These are phyloP conservation scores for Paradisaea rubra DNA, from an alignment of 2,113 vertebrate species.

Conservation along the genomic window DNA sequence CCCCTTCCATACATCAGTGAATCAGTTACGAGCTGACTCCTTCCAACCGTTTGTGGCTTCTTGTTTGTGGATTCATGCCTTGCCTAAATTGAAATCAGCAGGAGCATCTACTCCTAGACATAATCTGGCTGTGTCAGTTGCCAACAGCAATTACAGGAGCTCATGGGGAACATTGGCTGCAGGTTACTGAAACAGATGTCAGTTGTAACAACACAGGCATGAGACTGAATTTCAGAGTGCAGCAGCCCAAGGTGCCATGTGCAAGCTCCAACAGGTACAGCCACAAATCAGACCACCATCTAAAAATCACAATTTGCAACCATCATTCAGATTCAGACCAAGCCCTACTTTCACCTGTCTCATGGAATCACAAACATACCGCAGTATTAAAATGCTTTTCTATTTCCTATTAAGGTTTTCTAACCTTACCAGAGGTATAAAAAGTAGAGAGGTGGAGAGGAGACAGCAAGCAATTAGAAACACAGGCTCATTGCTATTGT, in stretches of 20 bases:
- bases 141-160: slow-evolving; percentile 51
- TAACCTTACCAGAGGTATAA: neutral
- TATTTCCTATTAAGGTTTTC: neutral
- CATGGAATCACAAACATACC: neutral
- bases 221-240: neutral
- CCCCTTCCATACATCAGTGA: neutral
- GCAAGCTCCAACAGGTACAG: neutral
- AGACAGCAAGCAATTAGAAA: neutral
- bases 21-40: neutral
- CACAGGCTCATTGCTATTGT: neutral
- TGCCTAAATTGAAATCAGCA: slow-evolving; percentile 60
- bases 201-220: slow-evolving; percentile 8
- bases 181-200: slow-evolving; percentile 53
- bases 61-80: slow-evolving; percentile 50
- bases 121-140: slow-evolving; percentile 26
- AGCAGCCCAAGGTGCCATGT: neutral
- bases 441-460: neutral
- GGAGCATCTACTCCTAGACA: slow-evolving; percentile 47
- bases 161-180: slow-evolving; percentile 33
- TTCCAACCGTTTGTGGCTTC: neutral
- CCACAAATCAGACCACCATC: neutral
- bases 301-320: neutral
- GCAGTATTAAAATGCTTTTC: neutral
- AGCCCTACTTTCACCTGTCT: neutral
- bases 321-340: neutral